Evolutionary conservation across 2,888 invertebrate species (phyloP).

Genomic region (Carabus problematicus): DNA sequence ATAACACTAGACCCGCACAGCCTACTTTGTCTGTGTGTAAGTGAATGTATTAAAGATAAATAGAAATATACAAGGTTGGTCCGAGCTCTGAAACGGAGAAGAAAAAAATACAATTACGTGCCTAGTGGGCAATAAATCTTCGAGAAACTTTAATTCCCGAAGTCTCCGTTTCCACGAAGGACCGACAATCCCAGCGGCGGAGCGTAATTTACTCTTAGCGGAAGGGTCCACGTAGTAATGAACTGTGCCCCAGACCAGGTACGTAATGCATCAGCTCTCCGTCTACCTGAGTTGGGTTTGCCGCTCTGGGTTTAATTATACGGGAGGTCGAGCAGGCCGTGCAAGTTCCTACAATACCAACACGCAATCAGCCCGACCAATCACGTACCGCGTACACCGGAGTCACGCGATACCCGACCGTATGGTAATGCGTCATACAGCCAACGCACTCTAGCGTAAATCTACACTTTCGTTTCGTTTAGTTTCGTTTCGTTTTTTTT

Average conservation of each 20-base stretch:
- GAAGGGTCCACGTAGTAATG: too few relatives aligned
- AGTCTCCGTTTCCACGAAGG: conserved; percentile 32
- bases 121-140: conserved; percentile 25
- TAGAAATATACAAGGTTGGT: too few relatives aligned
- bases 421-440: conserved; percentile 11
- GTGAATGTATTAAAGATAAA: too few relatives aligned
- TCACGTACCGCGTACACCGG: conserved; percentile 7
- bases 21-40: too few relatives aligned
- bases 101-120: not conserved
- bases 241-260: too few relatives aligned
- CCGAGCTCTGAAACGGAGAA: too few relatives aligned
- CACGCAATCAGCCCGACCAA: conserved; percentile 24
- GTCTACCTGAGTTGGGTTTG: too few relatives aligned
- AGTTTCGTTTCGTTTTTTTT: conserved; percentile 9
- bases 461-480: not conserved
- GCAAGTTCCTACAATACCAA: conserved; percentile 22
- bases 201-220: too few relatives aligned
- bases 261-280: too few relatives aligned
- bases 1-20: too few relatives aligned
- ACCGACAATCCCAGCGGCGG: not conserved
- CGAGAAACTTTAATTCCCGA: conserved; percentile 31
- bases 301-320: conserved; percentile 20
- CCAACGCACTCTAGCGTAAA: not conserved
- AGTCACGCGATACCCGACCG: conserved; percentile 7
- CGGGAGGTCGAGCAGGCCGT: conserved; percentile 7